A percentile compares a stretch with the other conserved stretches of the same genome.
Conservation (phyloP, 1,140 invertebrate genomes). For the Dreissena polymorpha region DNA sequence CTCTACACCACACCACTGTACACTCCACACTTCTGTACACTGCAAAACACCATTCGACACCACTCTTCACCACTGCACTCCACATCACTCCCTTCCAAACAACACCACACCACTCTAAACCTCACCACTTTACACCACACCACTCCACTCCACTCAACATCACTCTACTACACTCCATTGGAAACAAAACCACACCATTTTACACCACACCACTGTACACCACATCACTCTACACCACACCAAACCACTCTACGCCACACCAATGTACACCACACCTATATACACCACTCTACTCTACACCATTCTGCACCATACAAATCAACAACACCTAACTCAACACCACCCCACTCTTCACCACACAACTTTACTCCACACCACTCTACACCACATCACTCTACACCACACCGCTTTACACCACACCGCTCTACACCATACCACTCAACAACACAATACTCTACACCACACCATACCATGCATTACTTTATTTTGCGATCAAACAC, state of each 20-base stretch:
- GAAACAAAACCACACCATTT: background rate
- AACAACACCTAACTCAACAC: too few relatives aligned
- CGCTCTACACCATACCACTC: too few relatives aligned
- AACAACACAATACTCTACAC: too few relatives aligned
- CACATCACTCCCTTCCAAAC: slow-evolving; percentile 47
- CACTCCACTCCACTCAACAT: slow-evolving; percentile 29
- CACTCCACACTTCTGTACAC: slow-evolving; percentile 44
- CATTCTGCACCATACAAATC: too few relatives aligned
- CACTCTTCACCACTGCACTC: slow-evolving; percentile 49
- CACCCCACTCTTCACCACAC: too few relatives aligned
- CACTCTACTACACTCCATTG: slow-evolving; percentile 13
- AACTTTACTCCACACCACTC: too few relatives aligned
- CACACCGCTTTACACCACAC: too few relatives aligned
- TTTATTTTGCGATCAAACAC: too few relatives aligned
- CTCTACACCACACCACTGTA: background rate
- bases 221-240: slow-evolving; percentile 30
- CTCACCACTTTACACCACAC: slow-evolving; percentile 45
- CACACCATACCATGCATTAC: too few relatives aligned
- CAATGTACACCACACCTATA: too few relatives aligned
- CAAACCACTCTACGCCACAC: slow-evolving; percentile 35
- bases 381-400: too few relatives aligned
- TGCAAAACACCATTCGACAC: slow-evolving; percentile 34
- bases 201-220: slow-evolving; percentile 11
- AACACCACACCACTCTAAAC: slow-evolving; percentile 43
- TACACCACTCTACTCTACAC: too few relatives aligned